phyloP scores from a whole-genome alignment of 2,888 invertebrate genomes.

The Leptopilina syphax region DNA sequence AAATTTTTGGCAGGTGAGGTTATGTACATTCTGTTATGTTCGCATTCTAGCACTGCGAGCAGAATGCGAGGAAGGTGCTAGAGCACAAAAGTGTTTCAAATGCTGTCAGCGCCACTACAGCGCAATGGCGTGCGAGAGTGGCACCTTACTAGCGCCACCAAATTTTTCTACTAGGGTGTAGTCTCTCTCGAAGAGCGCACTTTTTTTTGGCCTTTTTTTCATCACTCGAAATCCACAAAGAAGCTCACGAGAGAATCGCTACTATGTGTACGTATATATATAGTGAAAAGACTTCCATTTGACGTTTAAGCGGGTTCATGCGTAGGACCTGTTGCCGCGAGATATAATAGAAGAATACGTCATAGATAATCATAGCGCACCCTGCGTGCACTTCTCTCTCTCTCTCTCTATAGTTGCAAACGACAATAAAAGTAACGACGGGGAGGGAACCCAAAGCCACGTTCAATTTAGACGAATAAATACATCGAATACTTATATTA shows the following conservation, averaged over 20 bases:
- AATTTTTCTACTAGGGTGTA: no score
- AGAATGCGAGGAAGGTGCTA: no score
- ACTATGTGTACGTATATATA: neutral
- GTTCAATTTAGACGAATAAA: constrained; percentile 63
- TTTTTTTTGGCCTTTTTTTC: constrained; percentile 43
- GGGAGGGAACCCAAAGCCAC: constrained; percentile 52
- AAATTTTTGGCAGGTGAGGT: no score
- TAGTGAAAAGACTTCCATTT: constrained; percentile 60
- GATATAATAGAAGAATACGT: constrained; percentile 73
- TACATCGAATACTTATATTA: constrained; percentile 55
- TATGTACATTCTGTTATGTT: no score
- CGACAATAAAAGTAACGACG: constrained; percentile 60
- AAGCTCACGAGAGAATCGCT: constrained; percentile 55
- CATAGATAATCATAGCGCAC: constrained; percentile 68
- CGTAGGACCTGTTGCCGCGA: constrained; percentile 72
- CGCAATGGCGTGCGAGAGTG: no score
- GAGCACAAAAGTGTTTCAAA: no score
- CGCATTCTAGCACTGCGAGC: no score
- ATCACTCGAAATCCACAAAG: constrained; percentile 61
- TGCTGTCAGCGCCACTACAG: no score
- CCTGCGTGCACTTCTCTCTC: constrained; percentile 52
- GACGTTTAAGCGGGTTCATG: constrained; percentile 66
- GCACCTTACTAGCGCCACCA: no score
- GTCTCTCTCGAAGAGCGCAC: constrained; percentile 42
- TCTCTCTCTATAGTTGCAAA: constrained; percentile 47